Evolutionary conservation across 2,888 invertebrate genomes (phyloP), one percentile per base, ranked within the genome.

Genomic region (Erpobdella octoculata): DNA sequence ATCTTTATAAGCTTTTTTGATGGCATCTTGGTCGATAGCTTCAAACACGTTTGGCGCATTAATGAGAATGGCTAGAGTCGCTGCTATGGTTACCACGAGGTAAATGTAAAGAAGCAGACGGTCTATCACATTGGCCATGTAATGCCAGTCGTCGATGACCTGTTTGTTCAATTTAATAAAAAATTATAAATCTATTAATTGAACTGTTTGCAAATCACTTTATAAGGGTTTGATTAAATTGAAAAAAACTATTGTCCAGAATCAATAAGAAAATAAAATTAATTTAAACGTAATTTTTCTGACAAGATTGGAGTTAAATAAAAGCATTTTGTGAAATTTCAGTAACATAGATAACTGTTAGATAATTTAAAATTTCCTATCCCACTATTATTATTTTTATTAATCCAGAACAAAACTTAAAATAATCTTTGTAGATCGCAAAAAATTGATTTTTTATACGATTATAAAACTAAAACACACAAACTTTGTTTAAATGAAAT

Each of bases 71-170:
- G 69, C 61, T n/a, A 72, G 62, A n/a, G 72, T 72, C 21, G 69
- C 28, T n/a, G 62, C 68, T 5, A 69, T 37, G 15, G 72, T 72
- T 25, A 68, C 48, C 31, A 72, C 58, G 6, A 61, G 25, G 69
- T 72, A 72, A 5, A 72, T 62, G 48, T 72, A 72, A n/a, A 72
- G 37, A 0, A 72, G 69, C 3, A 72, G 59, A 0, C 72, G 38
- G 48, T 72, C 72, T 25, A 72, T 72, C 25, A 72, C 69, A 18
- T 68, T 68, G 0, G 72, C 72, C 28, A 72, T 61, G 62, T 68
- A 72, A 41, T 58, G 46, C 72, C 72, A 72, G 28, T 72, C 72
- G 28, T 72, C 61, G 5, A 72, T 46, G 21, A 72, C 72, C 71
- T 71, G 61, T 28, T 1, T 18, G 18, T n/a, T 53, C n/a, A n/a